Evolutionary conservation across 2,113 vertebrate species (phyloP).

Genomic region (Indri indri): DNA sequence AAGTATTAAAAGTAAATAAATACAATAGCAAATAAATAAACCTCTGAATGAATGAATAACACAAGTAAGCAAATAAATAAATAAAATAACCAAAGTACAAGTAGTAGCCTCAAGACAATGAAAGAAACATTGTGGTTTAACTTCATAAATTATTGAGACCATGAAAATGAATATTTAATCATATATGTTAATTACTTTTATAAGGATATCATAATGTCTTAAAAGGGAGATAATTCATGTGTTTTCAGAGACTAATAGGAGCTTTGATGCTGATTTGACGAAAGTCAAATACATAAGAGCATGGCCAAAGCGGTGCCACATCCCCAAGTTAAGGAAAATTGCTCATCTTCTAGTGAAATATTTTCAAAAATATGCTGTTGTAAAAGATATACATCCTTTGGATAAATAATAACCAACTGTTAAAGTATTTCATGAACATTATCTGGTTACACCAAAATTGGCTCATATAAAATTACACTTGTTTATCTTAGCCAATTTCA

Average conservation of each 20-base stretch:
- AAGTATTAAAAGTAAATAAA: not conserved
- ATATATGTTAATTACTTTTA: not conserved
- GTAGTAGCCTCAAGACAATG: not conserved
- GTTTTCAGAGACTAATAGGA: not conserved
- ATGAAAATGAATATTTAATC: slow-evolving; percentile 32
- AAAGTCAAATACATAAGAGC: not conserved
- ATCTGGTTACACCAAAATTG: not conserved
- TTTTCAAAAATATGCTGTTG: not conserved
- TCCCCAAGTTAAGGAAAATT: not conserved
- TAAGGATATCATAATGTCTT: not conserved
- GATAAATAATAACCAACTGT: not conserved
- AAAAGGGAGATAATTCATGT: not conserved
- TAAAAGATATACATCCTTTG: not conserved
- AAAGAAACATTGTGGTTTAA: not conserved
- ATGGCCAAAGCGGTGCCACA: not conserved
- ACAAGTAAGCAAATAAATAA: not conserved
- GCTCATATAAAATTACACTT: not conserved
- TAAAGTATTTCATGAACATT: not conserved
- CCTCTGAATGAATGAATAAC: not conserved
- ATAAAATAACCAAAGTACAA: not conserved
- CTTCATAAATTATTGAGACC: not conserved
- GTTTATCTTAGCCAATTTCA: not conserved
- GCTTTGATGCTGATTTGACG: not conserved
- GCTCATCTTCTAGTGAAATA: not conserved
- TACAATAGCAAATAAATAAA: not conserved